Percentiles rank a stretch among this genome's conserved stretches.
Evolutionary conservation across 2,888 invertebrate species (phyloP).

Genomic region (Hydrotaea diabolus): DNA sequence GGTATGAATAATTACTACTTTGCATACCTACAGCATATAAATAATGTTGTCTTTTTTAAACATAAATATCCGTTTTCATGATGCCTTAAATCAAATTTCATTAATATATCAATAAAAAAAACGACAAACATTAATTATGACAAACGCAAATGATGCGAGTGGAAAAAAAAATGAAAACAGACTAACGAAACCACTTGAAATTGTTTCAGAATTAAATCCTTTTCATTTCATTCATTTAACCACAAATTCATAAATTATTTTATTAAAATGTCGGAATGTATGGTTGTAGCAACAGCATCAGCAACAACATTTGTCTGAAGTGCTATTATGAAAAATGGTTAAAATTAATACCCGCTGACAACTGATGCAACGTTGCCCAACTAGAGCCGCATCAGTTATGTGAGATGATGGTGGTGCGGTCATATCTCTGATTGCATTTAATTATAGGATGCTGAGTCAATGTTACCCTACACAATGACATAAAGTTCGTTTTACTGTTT

Average conservation of each 20-base stretch:
- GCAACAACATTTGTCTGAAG: slow-evolving; percentile 30
- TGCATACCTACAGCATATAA: neutral
- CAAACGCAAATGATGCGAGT: neutral
- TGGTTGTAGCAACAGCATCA: slow-evolving; percentile 27
- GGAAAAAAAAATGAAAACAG: neutral
- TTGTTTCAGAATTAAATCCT: slow-evolving; percentile 51
- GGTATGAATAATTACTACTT: neutral
- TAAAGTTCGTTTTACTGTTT: too few relatives aligned
- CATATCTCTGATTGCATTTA: neutral
- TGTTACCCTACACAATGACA: too few relatives aligned
- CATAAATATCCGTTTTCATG: too few relatives aligned
- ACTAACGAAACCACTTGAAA: slow-evolving; percentile 44
- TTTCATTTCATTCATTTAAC: slow-evolving; percentile 57
- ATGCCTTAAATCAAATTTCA: neutral
- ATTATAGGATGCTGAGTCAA: neutral
- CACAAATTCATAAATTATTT: slow-evolving; percentile 50
- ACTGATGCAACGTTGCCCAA: slow-evolving; percentile 42
- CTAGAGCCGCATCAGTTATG: neutral
- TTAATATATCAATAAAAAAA: neutral
- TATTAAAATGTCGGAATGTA: slow-evolving; percentile 9
- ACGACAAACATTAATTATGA: neutral
- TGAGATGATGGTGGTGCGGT: neutral
- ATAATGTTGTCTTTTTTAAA: too few relatives aligned
- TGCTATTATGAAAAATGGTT: slow-evolving; percentile 53
- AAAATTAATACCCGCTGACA: slow-evolving; percentile 32